These are phyloP conservation scores for Liolophura sinensis DNA, from an alignment of 1,140 invertebrate species.

Conservation along the genomic window DNA sequence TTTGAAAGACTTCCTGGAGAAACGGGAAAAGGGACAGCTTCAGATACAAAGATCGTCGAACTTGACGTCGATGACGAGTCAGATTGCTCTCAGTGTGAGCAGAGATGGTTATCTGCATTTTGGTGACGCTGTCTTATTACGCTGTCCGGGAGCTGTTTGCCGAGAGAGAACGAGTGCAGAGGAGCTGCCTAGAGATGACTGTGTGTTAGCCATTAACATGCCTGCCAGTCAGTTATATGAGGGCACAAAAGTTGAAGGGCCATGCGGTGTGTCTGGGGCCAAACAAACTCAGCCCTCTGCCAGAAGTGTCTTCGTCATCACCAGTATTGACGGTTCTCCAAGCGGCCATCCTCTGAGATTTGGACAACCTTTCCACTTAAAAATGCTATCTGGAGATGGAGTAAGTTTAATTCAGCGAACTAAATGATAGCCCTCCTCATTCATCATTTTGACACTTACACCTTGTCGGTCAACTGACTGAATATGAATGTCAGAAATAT, in stretches of 20 bases:
- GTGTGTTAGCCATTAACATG: conserved; percentile 34
- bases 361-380: conserved; percentile 53
- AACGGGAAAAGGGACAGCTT: conserved; percentile 45
- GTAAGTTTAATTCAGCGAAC: conserved; percentile 10
- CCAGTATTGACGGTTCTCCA: conserved; percentile 40
- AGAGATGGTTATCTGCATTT: conserved; percentile 90
- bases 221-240: conserved; percentile 26
- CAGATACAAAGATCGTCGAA: conserved; percentile 45
- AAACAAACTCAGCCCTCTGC: conserved; percentile 30
- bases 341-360: conserved; percentile 45
- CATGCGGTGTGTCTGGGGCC: conserved; percentile 33
- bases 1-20: conserved; percentile 54
- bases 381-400: conserved; percentile 35
- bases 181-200: conserved; percentile 39
- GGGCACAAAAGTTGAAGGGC: conserved; percentile 26
- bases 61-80: conserved; percentile 14
- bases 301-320: conserved; percentile 49
- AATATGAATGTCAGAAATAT: neutral
- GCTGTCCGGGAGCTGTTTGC: conserved; percentile 35
- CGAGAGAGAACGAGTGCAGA: conserved; percentile 37
- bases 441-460: too few relatives aligned
- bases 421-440: too few relatives aligned
- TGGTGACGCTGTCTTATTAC: conserved; percentile 77
- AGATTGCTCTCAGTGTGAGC: conserved; percentile 61
- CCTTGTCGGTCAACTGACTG: too few relatives aligned